Evolutionary conservation across 1,140 invertebrate genomes (phyloP).

Genomic region (Goniozus legneri): DNA sequence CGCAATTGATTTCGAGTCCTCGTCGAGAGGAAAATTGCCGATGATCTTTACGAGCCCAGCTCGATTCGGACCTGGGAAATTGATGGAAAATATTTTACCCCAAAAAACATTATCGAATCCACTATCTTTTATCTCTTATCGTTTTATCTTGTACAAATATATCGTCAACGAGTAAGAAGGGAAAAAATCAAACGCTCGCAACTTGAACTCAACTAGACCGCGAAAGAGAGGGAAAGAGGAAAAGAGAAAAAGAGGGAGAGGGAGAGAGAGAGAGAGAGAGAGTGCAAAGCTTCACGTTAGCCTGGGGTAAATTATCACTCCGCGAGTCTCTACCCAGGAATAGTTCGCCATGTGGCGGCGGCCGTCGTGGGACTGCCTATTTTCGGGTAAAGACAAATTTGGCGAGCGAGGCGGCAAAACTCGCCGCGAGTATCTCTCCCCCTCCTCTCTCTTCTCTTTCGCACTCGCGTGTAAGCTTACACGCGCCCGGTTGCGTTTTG

Average conservation of each 20-base stretch:
- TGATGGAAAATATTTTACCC: too few relatives aligned
- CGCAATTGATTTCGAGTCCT: too few relatives aligned
- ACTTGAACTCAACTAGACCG: too few relatives aligned
- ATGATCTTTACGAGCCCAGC: too few relatives aligned
- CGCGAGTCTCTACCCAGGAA: constrained; percentile 39
- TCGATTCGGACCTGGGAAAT: too few relatives aligned
- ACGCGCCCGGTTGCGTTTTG: constrained; percentile 22
- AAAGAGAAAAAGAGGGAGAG: constrained; percentile 6
- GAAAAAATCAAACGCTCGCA: too few relatives aligned
- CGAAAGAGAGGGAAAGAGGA: neutral
- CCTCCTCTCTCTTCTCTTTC: too few relatives aligned
- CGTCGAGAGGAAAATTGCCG: too few relatives aligned
- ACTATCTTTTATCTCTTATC: too few relatives aligned
- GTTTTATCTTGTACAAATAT: too few relatives aligned
- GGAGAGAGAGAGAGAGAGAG: constrained; percentile 7
- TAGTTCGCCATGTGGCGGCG: constrained; percentile 49
- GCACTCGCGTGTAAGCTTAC: constrained; percentile 53
- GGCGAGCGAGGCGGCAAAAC: constrained; percentile 51
- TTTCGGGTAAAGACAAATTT: constrained; percentile 79
- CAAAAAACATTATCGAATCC: too few relatives aligned
- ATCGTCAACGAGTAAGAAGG: too few relatives aligned
- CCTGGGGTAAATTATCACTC: constrained; percentile 31
- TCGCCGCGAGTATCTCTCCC: constrained; percentile 16
- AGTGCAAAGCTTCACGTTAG: neutral
- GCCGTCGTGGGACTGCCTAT: constrained; percentile 65